A percentile compares a stretch with the other conserved stretches of the same genome.
phyloP scores from a whole-genome alignment of 2,797 vertebrate genomes.

The Loris lydekkerianus region DNA sequence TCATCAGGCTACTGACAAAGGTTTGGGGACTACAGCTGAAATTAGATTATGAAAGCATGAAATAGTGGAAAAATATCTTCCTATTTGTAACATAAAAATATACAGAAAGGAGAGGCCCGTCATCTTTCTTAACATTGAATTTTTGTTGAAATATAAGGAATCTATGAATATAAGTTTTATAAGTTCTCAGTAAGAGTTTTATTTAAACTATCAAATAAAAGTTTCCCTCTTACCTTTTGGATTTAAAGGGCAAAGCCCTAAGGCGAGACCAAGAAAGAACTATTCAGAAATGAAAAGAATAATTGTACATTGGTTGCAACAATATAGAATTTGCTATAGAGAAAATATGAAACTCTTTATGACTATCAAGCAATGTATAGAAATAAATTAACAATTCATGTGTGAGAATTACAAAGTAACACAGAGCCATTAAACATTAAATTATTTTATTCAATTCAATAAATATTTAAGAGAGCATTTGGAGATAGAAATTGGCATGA shows the following conservation, averaged over 20 bases:
- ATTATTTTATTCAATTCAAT: background rate
- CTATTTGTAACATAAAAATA: background rate
- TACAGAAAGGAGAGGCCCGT: background rate
- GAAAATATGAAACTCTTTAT: constrained; percentile 38
- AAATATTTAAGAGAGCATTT: constrained; percentile 16
- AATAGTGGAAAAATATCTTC: background rate
- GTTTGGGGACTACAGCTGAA: background rate
- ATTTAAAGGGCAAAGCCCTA: background rate
- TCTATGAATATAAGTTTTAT: background rate
- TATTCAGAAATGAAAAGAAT: background rate
- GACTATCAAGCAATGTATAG: background rate
- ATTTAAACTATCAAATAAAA: background rate
- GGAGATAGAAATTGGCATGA: background rate
- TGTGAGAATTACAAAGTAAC: background rate
- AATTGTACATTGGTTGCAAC: background rate
- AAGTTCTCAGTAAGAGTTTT: background rate
- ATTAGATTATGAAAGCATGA: background rate
- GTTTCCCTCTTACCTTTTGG: background rate
- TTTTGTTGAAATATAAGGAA: background rate
- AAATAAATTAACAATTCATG: background rate
- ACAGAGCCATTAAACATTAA: constrained; percentile 1
- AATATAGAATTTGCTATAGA: background rate
- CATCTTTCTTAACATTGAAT: background rate
- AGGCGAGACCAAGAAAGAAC: constrained; percentile 1
- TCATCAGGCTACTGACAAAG: constrained; percentile 43